These are phyloP conservation scores for Lordiphosa stackelbergi DNA, from an alignment of 1,140 invertebrate species.

Conservation along the genomic window DNA sequence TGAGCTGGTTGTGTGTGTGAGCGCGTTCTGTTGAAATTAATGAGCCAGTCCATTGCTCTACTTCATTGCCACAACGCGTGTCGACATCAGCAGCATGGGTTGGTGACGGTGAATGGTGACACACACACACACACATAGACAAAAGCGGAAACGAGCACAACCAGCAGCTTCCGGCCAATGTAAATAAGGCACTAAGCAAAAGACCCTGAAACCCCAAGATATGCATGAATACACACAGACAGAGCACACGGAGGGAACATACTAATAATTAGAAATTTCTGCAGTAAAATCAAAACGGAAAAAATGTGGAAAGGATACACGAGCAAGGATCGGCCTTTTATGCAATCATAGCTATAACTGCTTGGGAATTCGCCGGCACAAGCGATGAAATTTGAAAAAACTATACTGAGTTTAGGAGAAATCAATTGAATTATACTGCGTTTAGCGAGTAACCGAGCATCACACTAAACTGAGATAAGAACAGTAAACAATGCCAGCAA, in stretches of 20 bases:
- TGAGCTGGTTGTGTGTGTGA: conserved; percentile 31
- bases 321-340: too few relatives aligned
- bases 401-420: too few relatives aligned
- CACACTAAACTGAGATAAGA: too few relatives aligned
- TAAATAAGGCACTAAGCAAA: conserved; percentile 52
- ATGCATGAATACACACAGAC: conserved; percentile 50
- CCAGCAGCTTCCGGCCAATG: conserved; percentile 53
- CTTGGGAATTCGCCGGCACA: too few relatives aligned
- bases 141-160: conserved; percentile 54
- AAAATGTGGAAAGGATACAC: too few relatives aligned
- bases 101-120: conserved; percentile 7
- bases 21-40: conserved; percentile 57
- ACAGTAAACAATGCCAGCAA: too few relatives aligned
- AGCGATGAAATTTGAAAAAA: too few relatives aligned
- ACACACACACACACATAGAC: conserved; percentile 19
- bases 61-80: conserved; percentile 32
- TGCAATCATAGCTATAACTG: too few relatives aligned
- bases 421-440: too few relatives aligned
- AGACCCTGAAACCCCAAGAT: conserved; percentile 37
- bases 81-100: conserved; percentile 5
- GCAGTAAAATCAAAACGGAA: not conserved
- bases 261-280: too few relatives aligned
- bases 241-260: not conserved
- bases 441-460: too few relatives aligned
- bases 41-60: conserved; percentile 51